Percentiles rank a stretch among this genome's conserved stretches.
phyloP scores from a whole-genome alignment of 2,797 vertebrate species.

The Loris lydekkerianus region DNA sequence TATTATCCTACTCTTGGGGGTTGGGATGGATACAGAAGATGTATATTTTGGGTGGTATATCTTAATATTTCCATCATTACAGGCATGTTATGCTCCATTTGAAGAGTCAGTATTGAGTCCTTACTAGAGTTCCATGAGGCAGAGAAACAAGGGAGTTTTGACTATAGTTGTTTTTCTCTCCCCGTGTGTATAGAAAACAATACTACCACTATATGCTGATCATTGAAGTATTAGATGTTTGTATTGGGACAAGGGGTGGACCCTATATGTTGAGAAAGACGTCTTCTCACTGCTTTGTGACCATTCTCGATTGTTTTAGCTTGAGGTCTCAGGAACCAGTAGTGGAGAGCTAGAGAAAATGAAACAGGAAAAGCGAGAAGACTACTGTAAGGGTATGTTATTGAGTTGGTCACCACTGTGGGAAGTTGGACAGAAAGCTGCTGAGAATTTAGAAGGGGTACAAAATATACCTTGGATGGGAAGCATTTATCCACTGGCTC shows the following conservation, averaged over 20 bases:
- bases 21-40: neutral
- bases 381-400: neutral
- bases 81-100: neutral
- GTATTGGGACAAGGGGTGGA: neutral
- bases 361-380: neutral
- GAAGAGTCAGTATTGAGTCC: neutral
- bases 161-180: neutral
- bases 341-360: neutral
- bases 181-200: neutral
- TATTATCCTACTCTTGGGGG: neutral
- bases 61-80: neutral
- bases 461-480: neutral
- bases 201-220: neutral
- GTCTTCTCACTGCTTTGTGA: neutral
- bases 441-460: neutral
- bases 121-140: neutral
- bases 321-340: neutral
- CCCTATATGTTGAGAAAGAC: neutral
- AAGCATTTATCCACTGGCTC: neutral
- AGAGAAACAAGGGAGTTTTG: neutral
- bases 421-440: neutral
- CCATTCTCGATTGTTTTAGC: neutral
- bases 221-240: neutral
- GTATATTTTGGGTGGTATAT: neutral
- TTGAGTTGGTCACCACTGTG: neutral